Conservation (phyloP, 1,140 invertebrate genomes). For the Drosophila navojoa region DNA sequence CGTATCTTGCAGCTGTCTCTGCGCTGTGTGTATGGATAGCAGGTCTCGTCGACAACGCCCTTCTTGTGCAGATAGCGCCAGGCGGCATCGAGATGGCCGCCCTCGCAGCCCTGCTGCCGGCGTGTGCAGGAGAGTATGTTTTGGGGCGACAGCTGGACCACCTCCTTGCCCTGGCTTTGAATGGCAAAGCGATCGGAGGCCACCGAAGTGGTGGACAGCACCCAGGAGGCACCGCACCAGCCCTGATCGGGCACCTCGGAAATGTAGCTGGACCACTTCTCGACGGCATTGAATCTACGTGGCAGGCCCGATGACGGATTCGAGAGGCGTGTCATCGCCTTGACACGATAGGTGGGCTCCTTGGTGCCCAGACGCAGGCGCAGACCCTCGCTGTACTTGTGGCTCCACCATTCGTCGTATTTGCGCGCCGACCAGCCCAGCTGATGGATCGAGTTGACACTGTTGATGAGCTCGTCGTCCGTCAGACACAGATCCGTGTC, state of each 20-base stretch:
- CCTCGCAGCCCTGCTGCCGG: conserved; percentile 91
- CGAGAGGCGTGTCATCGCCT: conserved; percentile 89
- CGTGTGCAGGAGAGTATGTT: conserved; percentile 93
- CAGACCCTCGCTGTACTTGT: conserved; percentile 92
- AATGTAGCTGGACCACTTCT: conserved; percentile 89
- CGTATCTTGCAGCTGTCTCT: conserved; percentile 86
- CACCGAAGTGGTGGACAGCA: conserved; percentile 92
- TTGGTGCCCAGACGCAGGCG: conserved; percentile 88
- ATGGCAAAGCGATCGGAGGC: conserved; percentile 92
- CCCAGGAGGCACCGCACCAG: conserved; percentile 97
- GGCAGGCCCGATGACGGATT: conserved; percentile 86
- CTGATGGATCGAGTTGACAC: conserved; percentile 86
- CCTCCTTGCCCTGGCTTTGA: conserved; percentile 91
- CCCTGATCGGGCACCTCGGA: conserved; percentile 92
- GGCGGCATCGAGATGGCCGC: conserved; percentile 94
- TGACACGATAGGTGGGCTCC: conserved; percentile 86
- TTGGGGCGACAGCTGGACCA: conserved; percentile 90
- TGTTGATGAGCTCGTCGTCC: conserved; percentile 87
- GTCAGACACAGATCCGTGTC: conserved; percentile 90
- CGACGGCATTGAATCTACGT: conserved; percentile 89
- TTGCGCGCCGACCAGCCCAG: conserved; percentile 91
- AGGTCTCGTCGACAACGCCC: conserved; percentile 92
- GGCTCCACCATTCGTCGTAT: conserved; percentile 93
- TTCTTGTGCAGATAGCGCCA: conserved; percentile 94
- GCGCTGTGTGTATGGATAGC: conserved; percentile 91